Percentiles rank a stretch among this genome's conserved stretches.
These are phyloP conservation scores for Catocala nupta DNA, from an alignment of 2,888 invertebrate genomes.

Conservation along the genomic window DNA sequence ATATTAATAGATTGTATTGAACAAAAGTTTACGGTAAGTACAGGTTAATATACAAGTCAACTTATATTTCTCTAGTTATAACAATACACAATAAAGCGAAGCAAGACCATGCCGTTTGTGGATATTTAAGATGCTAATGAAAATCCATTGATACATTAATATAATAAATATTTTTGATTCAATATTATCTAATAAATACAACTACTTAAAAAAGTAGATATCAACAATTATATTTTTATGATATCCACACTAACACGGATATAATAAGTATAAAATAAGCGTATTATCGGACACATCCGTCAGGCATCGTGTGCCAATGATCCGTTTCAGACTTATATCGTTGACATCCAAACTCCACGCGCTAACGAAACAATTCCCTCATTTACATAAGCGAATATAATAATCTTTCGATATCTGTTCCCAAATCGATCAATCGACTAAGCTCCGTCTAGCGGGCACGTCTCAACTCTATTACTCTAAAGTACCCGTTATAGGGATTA, in stretches of 20 bases:
- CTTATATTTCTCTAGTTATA: slow-evolving; percentile 13
- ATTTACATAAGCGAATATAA: slow-evolving; percentile 20
- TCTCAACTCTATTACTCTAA: slow-evolving; percentile 25
- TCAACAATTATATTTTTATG: slow-evolving; percentile 75
- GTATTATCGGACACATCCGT: slow-evolving; percentile 84
- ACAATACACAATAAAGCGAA: slow-evolving; percentile 42
- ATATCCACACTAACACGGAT: slow-evolving; percentile 81
- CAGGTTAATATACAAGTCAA: no score
- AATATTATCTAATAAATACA: slow-evolving; percentile 69
- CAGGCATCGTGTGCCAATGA: slow-evolving; percentile 73
- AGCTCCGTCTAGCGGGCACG: slow-evolving; percentile 28
- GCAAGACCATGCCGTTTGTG: slow-evolving; percentile 49
- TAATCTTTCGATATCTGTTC: slow-evolving; percentile 27
- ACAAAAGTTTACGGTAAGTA: no score
- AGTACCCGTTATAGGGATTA: slow-evolving; percentile 7
- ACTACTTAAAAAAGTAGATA: slow-evolving; percentile 80
- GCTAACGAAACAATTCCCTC: slow-evolving; percentile 15
- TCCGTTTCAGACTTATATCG: slow-evolving; percentile 83
- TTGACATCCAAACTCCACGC: slow-evolving; percentile 63
- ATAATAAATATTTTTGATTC: slow-evolving; percentile 63
- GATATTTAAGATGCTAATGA: slow-evolving; percentile 55
- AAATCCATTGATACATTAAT: slow-evolving; percentile 68
- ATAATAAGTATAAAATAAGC: slow-evolving; percentile 85
- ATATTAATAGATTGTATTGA: no score
- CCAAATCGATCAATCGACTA: slow-evolving; percentile 29